A percentile compares a stretch with the other conserved stretches of the same genome.
Conservation (phyloP, 2,888 invertebrate species). For the Scaptomyza parva region DNA sequence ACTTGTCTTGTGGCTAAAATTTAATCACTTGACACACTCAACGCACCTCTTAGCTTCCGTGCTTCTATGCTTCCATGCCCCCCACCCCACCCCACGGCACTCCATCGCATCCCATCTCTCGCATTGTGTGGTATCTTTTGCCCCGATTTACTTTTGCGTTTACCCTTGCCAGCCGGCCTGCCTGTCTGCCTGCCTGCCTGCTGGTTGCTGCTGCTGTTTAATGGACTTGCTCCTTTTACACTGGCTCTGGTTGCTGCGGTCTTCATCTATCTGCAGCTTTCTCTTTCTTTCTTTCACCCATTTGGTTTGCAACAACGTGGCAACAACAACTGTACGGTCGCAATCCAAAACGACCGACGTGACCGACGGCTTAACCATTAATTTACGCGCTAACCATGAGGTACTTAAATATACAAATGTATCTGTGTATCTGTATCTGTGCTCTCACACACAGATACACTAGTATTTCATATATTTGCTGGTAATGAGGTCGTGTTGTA, state of each 20-base stretch:
- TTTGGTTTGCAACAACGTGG: constrained; percentile 26
- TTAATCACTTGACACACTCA: constrained; percentile 56
- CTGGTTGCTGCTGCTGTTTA: constrained; percentile 1
- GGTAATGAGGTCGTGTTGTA: constrained; percentile 65
- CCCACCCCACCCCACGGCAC: background rate
- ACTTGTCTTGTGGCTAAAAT: constrained; percentile 70
- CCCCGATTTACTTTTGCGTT: background rate
- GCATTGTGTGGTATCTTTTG: background rate
- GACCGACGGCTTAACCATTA: constrained; percentile 69
- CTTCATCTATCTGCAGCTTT: background rate
- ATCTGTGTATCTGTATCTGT: constrained; percentile 66
- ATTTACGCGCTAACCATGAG: constrained; percentile 74
- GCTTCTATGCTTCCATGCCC: too few relatives aligned
- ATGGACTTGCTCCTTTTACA: constrained; percentile 9
- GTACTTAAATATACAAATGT: constrained; percentile 74
- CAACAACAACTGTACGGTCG: constrained; percentile 40
- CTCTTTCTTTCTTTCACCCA: background rate
- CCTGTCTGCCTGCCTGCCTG: too few relatives aligned
- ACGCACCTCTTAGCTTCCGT: background rate
- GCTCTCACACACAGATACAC: constrained; percentile 15
- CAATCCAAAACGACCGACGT: constrained; percentile 47
- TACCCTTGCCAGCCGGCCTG: constrained; percentile 14
- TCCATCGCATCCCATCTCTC: too few relatives aligned
- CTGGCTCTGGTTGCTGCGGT: constrained; percentile 6
- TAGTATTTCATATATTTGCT: constrained; percentile 60